Percentiles rank a stretch among this genome's conserved stretches.
Evolutionary conservation across 2,888 invertebrate genomes (phyloP).

Genomic region (Aricia artaxerxes): DNA sequence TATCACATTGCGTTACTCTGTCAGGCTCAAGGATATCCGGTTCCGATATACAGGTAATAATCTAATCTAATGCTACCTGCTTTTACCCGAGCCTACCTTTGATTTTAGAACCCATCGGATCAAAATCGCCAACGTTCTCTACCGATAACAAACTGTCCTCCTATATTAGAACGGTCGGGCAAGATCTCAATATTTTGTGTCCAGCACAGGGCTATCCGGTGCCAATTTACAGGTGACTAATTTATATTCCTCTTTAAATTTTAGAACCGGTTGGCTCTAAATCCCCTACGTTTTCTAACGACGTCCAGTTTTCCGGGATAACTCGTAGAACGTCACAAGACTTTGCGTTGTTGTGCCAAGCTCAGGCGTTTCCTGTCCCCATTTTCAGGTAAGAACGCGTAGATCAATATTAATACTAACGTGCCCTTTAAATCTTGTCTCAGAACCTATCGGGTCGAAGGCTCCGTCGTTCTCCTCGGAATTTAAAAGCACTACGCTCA

Average conservation of each 20-base stretch:
- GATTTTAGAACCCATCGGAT: conserved; percentile 81
- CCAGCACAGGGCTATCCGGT: conserved; percentile 85
- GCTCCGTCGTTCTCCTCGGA: conserved; percentile 80
- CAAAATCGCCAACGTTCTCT: conserved; percentile 81
- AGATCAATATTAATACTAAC: conserved; percentile 35
- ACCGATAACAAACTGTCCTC: no score
- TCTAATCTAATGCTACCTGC: conserved; percentile 33
- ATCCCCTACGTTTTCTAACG: conserved; percentile 85
- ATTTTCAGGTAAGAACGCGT: conserved; percentile 69
- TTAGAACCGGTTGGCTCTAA: conserved; percentile 86
- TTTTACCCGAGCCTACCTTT: conserved; percentile 26
- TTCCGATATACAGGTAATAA: conserved; percentile 83
- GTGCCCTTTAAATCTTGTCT: conserved; percentile 48
- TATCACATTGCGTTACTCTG: conserved; percentile 78
- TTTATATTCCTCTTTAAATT: conserved; percentile 57
- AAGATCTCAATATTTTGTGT: conserved; percentile 80
- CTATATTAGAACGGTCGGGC: no score
- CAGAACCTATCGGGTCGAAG: conserved; percentile 82
- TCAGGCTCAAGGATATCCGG: conserved; percentile 84
- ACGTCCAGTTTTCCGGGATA: conserved; percentile 85
- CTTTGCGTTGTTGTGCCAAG: conserved; percentile 86
- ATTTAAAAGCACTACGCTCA: conserved; percentile 81
- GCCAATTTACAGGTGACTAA: conserved; percentile 84
- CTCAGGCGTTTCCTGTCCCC: conserved; percentile 88
- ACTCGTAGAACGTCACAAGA: conserved; percentile 82